Percentiles rank a stretch among this genome's conserved stretches.
Conservation (phyloP, 2,113 vertebrate genomes). For the Antigone vipio region DNA sequence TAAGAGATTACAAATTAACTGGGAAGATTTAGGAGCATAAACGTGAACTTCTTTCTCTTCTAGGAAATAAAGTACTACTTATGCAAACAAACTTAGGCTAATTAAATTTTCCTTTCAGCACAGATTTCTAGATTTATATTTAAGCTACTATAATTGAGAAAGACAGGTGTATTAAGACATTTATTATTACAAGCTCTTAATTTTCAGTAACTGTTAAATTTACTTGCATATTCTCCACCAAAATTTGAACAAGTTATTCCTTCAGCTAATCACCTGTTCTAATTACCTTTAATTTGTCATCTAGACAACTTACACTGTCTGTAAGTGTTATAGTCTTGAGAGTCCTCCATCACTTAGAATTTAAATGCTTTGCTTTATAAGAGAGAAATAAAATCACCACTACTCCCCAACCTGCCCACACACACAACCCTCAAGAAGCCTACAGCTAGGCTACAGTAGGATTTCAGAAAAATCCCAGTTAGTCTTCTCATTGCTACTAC, state of each 20-base stretch:
- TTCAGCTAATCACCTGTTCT: not conserved
- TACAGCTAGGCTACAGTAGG: not conserved
- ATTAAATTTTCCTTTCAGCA: not conserved
- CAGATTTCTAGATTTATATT: not conserved
- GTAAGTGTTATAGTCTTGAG: not conserved
- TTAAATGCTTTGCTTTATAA: not conserved
- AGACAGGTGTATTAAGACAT: not conserved
- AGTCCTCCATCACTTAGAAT: not conserved
- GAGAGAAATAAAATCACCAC: not conserved
- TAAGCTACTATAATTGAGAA: not conserved
- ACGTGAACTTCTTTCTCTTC: not conserved
- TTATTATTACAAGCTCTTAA: not conserved
- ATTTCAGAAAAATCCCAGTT: not conserved
- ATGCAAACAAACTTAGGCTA: not conserved
- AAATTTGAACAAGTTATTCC: not conserved
- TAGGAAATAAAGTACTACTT: not conserved
- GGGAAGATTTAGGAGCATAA: not conserved
- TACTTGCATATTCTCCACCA: not conserved
- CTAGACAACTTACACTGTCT: not conserved
- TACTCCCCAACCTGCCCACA: too few relatives aligned
- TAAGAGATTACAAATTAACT: constrained; percentile 20
- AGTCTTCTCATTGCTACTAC: not conserved
- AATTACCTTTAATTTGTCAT: not conserved
- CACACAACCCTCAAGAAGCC: not conserved
- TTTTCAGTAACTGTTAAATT: not conserved